A percentile compares a stretch with the other conserved stretches of the same genome.
These are phyloP conservation scores for Halictus quadricinctus DNA, from an alignment of 2,888 invertebrate species.

Conservation along the genomic window DNA sequence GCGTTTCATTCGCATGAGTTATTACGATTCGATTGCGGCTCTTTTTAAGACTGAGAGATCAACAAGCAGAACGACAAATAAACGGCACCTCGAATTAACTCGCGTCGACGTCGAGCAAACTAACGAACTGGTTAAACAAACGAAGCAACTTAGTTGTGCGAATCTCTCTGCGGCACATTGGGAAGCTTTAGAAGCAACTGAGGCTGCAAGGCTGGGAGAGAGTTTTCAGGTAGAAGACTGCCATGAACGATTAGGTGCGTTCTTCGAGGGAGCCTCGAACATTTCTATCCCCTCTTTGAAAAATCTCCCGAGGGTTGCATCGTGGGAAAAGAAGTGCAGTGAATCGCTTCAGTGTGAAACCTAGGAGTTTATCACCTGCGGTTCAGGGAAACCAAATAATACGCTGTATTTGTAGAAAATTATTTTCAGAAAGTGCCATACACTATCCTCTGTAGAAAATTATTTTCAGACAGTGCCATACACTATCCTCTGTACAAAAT, in stretches of 20 bases:
- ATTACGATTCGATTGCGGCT: not conserved
- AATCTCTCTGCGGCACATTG: not conserved
- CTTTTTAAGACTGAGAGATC: not conserved
- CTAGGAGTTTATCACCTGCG: not conserved
- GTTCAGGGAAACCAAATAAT: not conserved
- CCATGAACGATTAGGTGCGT: slow-evolving; percentile 1
- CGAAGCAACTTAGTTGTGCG: not conserved
- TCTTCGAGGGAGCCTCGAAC: not conserved
- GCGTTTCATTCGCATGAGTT: not conserved
- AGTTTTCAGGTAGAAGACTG: slow-evolving; percentile 34
- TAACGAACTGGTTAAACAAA: not conserved
- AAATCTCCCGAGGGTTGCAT: not conserved
- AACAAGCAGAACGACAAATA: not conserved
- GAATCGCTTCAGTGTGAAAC: not conserved
- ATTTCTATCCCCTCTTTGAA: slow-evolving; percentile 1
- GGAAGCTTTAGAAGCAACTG: not conserved
- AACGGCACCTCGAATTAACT: not conserved
- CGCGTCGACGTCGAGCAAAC: not conserved
- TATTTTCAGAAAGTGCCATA: too few relatives aligned
- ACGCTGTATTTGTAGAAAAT: not conserved
- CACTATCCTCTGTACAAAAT: too few relatives aligned
- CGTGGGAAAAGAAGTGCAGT: not conserved
- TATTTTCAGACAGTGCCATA: not conserved
- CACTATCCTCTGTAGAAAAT: not conserved
- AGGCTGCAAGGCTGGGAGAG: not conserved